Conservation (phyloP, 2,888 invertebrate genomes). For the Drosophila vallismaia region DNA sequence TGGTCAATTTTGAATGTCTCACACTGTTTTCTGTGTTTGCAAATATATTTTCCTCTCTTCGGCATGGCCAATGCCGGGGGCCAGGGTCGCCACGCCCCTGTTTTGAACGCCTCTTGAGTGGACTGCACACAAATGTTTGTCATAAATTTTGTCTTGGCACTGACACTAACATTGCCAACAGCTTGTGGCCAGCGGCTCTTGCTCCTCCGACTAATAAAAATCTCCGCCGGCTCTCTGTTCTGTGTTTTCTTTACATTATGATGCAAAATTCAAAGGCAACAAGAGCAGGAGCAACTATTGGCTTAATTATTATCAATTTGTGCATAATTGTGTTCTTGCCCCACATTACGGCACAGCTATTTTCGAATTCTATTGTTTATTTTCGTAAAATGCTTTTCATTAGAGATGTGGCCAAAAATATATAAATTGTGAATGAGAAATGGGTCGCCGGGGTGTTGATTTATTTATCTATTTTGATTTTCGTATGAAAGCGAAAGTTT, state of each 20-base stretch:
- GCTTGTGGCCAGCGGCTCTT: slow-evolving; percentile 11
- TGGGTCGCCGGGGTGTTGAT: slow-evolving; percentile 45
- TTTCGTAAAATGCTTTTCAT: slow-evolving; percentile 41
- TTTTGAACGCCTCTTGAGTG: slow-evolving; percentile 14
- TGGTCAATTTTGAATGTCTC: slow-evolving; percentile 4
- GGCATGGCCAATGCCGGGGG: slow-evolving; percentile 46
- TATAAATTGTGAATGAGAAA: slow-evolving; percentile 18
- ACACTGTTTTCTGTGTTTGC: slow-evolving; percentile 20
- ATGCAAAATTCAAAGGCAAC: slow-evolving; percentile 12
- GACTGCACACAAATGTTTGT: slow-evolving; percentile 42
- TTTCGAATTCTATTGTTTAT: slow-evolving; percentile 46
- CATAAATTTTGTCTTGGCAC: slow-evolving; percentile 48
- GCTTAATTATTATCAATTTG: slow-evolving; percentile 28
- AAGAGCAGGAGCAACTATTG: slow-evolving; percentile 8
- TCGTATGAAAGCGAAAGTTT: slow-evolving; percentile 63
- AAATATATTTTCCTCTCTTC: slow-evolving; percentile 31
- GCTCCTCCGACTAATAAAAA: neutral
- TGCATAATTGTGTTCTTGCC: slow-evolving; percentile 39
- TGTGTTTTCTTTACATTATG: slow-evolving; percentile 21
- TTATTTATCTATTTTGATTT: slow-evolving; percentile 42
- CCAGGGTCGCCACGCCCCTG: slow-evolving; percentile 41
- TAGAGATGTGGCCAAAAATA: slow-evolving; percentile 63
- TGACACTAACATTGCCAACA: slow-evolving; percentile 50
- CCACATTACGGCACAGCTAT: slow-evolving; percentile 46
- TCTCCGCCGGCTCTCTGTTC: slow-evolving; percentile 5